phyloP scores from a whole-genome alignment of 2,888 invertebrate species.

The Anoplius nigerrimus region DNA sequence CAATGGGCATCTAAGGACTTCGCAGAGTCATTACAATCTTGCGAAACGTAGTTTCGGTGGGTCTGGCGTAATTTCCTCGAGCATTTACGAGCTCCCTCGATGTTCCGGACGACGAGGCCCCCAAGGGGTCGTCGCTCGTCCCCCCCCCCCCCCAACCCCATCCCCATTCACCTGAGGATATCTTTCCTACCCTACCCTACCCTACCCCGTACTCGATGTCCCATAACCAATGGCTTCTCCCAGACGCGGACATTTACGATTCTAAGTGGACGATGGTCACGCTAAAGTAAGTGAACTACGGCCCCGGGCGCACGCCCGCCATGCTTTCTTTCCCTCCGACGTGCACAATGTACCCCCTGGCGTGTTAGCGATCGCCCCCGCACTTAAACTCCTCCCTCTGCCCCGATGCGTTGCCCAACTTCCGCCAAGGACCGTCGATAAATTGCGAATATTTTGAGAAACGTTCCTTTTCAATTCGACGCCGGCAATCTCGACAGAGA shows the following conservation, averaged over 20 bases:
- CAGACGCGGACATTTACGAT: conserved; percentile 46
- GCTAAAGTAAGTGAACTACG: conserved; percentile 36
- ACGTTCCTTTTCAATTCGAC: too few relatives aligned
- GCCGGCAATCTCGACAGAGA: too few relatives aligned
- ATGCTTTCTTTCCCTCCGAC: conserved; percentile 9
- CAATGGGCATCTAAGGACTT: conserved; percentile 29
- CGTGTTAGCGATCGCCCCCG: too few relatives aligned
- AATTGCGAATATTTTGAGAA: too few relatives aligned
- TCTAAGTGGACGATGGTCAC: conserved; percentile 42
- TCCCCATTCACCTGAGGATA: not conserved
- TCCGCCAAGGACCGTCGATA: too few relatives aligned
- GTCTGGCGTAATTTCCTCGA: conserved; percentile 54
- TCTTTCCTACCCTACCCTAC: not conserved
- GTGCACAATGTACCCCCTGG: too few relatives aligned
- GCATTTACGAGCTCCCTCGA: conserved; percentile 55
- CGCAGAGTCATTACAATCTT: conserved; percentile 57
- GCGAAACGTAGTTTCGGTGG: conserved; percentile 57
- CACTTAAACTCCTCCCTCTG: too few relatives aligned
- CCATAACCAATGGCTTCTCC: conserved; percentile 38
- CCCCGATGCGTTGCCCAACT: too few relatives aligned
- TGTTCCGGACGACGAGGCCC: conserved; percentile 40
- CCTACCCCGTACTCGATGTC: conserved; percentile 27
- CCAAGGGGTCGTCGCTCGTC: conserved; percentile 43
- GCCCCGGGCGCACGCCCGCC: not conserved
- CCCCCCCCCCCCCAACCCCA: not conserved